Evolutionary conservation across 2,797 vertebrate genomes (phyloP), one percentile per base, ranked within the genome.

Genomic region (Salarias fasciatus): DNA sequence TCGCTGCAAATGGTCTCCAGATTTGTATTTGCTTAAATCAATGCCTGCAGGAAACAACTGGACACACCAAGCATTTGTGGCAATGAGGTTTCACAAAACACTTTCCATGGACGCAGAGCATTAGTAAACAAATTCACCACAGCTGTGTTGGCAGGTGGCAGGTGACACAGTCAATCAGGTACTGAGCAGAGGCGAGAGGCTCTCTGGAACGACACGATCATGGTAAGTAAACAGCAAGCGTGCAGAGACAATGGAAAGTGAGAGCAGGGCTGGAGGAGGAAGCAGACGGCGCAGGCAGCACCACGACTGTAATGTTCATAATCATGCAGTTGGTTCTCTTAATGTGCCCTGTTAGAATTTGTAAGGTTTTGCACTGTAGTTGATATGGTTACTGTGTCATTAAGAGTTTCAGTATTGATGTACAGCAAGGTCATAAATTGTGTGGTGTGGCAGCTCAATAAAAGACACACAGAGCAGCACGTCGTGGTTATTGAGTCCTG

Each of bases 141-240:
- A 75, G 73, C 75, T 69, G 65, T 54, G 41, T 11, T 38, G 63
- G 47, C 72, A 77, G 75, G 56, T 80, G 69, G 65, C 55, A 71
- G 69, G 40, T 68, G 76, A 64, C 75, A 64, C 58, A 67, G 66
- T 76, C 69, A 60, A 44, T 78, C 69, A 76, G 61, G 5, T 65
- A 57, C 75, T 56, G 31, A 63, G 61, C 37, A 56, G 55, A 59
- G 44, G 38, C 1, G 12, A 66, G 42, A 18, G 37, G 31, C 15
- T 67, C 35, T 43, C 14, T 63, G 63, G 53, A 70, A 60, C 43
- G 44, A 14, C 18, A 14, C 1, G 5, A 67, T n/a, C 41, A 48
- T 62, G 49, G 66, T 58, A 59, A 78, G 61, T 77, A 70, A 84
- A 71, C 64, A 72, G 37, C 33, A 46, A 44, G 47, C 65, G 56